Percentiles rank a stretch among this genome's conserved stretches.
Evolutionary conservation across 2,113 vertebrate genomes (phyloP).

Genomic region (Eubucco bourcierii): DNA sequence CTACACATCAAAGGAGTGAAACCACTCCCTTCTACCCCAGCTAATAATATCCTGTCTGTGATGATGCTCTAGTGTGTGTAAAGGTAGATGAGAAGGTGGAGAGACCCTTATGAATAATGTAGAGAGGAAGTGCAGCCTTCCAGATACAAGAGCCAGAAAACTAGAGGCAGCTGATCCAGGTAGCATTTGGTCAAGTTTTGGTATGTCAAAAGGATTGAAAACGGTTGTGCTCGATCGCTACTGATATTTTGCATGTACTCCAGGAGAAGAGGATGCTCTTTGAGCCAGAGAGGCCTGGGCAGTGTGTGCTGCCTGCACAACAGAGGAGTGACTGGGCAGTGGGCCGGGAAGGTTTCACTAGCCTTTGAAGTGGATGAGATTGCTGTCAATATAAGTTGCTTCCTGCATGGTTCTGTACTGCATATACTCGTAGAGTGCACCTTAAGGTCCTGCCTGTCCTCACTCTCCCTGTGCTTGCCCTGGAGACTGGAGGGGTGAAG

Average conservation of each 20-base stretch:
- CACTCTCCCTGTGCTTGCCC: neutral
- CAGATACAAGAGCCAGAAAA: fast-evolving
- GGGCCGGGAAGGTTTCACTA: neutral
- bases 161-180: neutral
- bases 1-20: neutral
- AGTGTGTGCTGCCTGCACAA: neutral
- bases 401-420: neutral
- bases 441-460: neutral
- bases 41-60: neutral
- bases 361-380: neutral
- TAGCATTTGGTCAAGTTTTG: neutral
- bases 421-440: fast-evolving
- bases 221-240: neutral
- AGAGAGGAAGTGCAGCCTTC: neutral
- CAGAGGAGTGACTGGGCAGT: neutral
- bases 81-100: neutral
- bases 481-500: neutral
- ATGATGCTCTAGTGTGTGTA: neutral
- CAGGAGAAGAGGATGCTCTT: neutral
- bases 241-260: neutral
- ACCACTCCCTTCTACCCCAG: neutral
- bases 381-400: neutral
- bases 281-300: neutral
- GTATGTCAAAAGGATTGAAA: neutral
- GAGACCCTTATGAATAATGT: neutral